Evolutionary conservation across 2,113 vertebrate species (phyloP).

Genomic region (Camelus dromedarius): DNA sequence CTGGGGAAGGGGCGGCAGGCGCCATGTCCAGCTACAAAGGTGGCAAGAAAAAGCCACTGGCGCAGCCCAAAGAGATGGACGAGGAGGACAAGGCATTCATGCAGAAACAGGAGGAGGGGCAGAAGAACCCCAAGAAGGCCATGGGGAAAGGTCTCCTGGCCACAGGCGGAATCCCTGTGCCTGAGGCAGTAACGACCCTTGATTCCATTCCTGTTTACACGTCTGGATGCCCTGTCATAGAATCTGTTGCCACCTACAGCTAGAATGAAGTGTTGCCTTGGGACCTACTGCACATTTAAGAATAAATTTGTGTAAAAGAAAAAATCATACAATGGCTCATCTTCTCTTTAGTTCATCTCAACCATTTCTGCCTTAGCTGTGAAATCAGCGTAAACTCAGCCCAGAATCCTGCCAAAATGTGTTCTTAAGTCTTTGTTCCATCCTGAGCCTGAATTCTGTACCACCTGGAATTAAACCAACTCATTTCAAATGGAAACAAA

Average conservation of each 20-base stretch:
- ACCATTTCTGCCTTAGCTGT: slow-evolving; percentile 4
- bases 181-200: slow-evolving; percentile 23
- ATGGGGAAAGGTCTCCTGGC: slow-evolving; percentile 62
- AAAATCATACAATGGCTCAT: neutral
- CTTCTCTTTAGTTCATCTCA: slow-evolving; percentile 19
- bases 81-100: too few species aligned
- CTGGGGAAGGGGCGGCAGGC: too few species aligned
- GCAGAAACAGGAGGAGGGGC: too few species aligned
- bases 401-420: neutral
- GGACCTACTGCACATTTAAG: slow-evolving; percentile 72
- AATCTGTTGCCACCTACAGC: slow-evolving; percentile 52
- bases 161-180: slow-evolving; percentile 89
- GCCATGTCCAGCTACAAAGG: too few species aligned
- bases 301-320: slow-evolving; percentile 77
- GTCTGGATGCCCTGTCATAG: slow-evolving; percentile 39
- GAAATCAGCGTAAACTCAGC: neutral
- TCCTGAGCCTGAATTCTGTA: neutral
- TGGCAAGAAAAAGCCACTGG: too few species aligned
- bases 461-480: slow-evolving; percentile 63
- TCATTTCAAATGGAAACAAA: neutral
- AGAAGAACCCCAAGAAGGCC: too few species aligned
- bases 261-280: slow-evolving; percentile 66
- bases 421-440: neutral
- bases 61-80: too few species aligned
- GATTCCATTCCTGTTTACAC: slow-evolving; percentile 46